Evolutionary conservation across 2,888 invertebrate species (phyloP), one percentile per base, ranked within the genome.

Genomic region (Latrodectus elegans): DNA sequence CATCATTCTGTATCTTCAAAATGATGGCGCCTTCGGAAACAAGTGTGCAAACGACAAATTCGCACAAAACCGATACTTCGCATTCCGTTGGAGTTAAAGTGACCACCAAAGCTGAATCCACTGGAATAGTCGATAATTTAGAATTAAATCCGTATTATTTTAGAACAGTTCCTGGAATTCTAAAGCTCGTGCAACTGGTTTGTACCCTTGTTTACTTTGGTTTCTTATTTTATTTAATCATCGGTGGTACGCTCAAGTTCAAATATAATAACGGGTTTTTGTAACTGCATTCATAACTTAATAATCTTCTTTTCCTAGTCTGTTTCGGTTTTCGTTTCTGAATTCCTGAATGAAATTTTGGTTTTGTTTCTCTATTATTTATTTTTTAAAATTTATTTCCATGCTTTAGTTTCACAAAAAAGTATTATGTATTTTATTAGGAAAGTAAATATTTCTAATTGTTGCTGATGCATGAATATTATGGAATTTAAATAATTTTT

Each of bases 141-240:
- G 80, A 84, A 53, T 93, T 97, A 89, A 97, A 97, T 92, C 95
- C 95, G 9, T 95, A 96, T 75, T 97, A 96, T 92, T 92, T 97
- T 90, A 95, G 95, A 92, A 94, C 95, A 49, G 93, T 95, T 91
- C 95, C 96, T 0, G 97, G 97, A 8, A 92, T 97, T 15, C 93
- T 97, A 12, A 97, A 97, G 93, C 92, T 97, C n/a, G 93, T 95
- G 15, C 94, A 97, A 93, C 92, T 97, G 94, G 97, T 97, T 93
- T 95, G 89, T 88, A 55, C 12, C 17, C 14, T 70, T 55, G 53
- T 65, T 51, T 52, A 67, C 38, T 53, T 17, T 65, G 64, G 26
- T 17, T 55, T 49, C n/a, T 71, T 11, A 15, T 53, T 53, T 60
- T 11, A 38, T 38, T 38, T 38, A 4, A 68, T 26, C 15, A 71